These are phyloP conservation scores for Pristionchus maxplancki DNA, from an alignment of 2,888 invertebrate genomes.

Conservation along the genomic window DNA sequence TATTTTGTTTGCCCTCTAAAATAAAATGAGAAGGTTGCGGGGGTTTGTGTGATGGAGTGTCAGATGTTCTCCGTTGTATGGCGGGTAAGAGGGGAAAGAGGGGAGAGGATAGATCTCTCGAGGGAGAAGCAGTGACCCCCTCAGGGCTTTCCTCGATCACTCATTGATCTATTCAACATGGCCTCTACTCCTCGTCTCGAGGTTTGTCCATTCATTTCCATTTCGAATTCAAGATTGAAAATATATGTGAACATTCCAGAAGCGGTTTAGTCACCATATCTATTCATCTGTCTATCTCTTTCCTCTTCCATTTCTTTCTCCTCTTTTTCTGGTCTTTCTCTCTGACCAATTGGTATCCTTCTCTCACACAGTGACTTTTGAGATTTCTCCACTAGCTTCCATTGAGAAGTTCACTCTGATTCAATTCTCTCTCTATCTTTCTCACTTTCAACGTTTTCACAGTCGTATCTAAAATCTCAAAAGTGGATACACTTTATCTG, in stretches of 20 bases:
- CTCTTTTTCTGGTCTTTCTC: constrained; percentile 16
- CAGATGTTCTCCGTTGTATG: constrained; percentile 46
- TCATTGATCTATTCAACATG: constrained; percentile 17
- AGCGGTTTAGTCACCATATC: neutral
- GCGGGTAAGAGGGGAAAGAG: neutral
- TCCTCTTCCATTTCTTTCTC: constrained; percentile 7
- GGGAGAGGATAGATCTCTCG: constrained; percentile 15
- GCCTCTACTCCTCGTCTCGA: constrained; percentile 22
- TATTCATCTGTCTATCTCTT: neutral
- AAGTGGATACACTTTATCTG: neutral
- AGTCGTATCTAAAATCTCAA: neutral
- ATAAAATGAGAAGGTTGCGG: constrained; percentile 4
- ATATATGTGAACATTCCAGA: constrained; percentile 14
- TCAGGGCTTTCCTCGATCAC: constrained; percentile 16
- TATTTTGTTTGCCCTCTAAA: too few species aligned
- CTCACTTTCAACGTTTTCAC: neutral
- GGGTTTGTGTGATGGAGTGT: constrained; percentile 30
- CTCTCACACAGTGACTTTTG: too few species aligned
- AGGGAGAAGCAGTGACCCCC: constrained; percentile 34
- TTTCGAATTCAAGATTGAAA: neutral
- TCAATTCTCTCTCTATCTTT: neutral
- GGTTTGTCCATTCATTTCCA: neutral
- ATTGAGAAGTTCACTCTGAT: constrained; percentile 38
- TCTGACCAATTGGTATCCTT: constrained; percentile 4
- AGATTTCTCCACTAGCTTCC: constrained; percentile 42